Percentiles rank a stretch among this genome's conserved stretches.
Conservation (phyloP, 2,797 vertebrate genomes). For the Saxicola maurus region DNA sequence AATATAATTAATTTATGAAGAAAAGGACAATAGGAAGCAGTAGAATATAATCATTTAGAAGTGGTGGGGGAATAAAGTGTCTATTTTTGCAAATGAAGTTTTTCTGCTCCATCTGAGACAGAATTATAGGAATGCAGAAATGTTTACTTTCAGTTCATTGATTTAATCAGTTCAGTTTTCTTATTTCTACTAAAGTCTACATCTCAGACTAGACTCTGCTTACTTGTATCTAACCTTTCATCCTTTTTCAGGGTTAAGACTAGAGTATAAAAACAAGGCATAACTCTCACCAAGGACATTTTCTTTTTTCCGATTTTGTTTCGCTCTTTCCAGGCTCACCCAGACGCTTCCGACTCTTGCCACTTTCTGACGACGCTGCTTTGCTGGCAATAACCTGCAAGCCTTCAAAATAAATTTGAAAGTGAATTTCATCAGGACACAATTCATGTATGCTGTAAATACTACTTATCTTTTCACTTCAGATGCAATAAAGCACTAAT, state of each 20-base stretch:
- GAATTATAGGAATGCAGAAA: background rate
- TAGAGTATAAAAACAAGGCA: background rate
- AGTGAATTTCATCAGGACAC: background rate
- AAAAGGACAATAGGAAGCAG: background rate
- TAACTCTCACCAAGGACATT: conserved; percentile 79
- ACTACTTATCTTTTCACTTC: background rate
- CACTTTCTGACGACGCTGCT: conserved; percentile 62
- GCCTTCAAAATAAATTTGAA: conserved; percentile 61
- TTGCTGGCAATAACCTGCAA: conserved; percentile 85
- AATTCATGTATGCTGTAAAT: accelerated
- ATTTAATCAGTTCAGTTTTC: background rate
- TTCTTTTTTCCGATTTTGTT: conserved; percentile 67
- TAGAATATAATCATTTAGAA: background rate
- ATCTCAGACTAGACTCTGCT: background rate
- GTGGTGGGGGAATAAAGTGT: background rate
- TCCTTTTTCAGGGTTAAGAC: background rate
- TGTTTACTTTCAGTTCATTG: background rate
- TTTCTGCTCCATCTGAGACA: background rate
- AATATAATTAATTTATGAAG: background rate
- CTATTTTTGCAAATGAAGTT: background rate
- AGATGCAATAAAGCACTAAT: background rate
- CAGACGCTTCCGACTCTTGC: conserved; percentile 68
- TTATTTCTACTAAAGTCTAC: background rate
- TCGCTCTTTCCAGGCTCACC: background rate
- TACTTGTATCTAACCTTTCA: background rate